Evolutionary conservation across 2,113 vertebrate species (phyloP).

Genomic region (Rafetus swinhoei): DNA sequence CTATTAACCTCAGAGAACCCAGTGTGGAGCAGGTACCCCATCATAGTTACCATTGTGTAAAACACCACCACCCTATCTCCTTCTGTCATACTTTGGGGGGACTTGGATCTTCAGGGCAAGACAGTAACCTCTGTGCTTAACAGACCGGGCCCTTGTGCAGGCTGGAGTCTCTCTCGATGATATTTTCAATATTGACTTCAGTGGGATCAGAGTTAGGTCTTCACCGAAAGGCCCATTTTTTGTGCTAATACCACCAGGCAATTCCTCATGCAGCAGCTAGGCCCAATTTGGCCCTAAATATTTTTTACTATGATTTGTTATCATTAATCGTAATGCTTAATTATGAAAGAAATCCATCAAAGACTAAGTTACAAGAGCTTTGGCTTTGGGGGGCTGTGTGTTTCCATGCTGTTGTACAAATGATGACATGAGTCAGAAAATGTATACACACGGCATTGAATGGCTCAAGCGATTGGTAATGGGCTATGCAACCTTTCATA

Average conservation of each 20-base stretch:
- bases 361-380: neutral
- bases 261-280: neutral
- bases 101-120: neutral
- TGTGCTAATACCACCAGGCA: too few species aligned
- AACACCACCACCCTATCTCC: neutral
- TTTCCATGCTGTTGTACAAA: neutral
- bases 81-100: neutral
- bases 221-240: neutral
- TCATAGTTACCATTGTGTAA: neutral
- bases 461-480: neutral
- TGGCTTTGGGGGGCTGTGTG: neutral
- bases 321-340: neutral
- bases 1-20: too few species aligned
- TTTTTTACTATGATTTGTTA: neutral
- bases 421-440: neutral
- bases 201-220: neutral
- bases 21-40: too few species aligned
- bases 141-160: rapidly evolving
- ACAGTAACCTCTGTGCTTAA: neutral
- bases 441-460: neutral
- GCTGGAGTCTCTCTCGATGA: neutral
- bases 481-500: neutral
- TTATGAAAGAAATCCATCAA: neutral
- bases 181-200: neutral
- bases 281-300: neutral